Percentiles rank a stretch among this genome's conserved stretches.
These are phyloP conservation scores for Petrolisthes manimaculis DNA, from an alignment of 2,888 invertebrate genomes.

Conservation along the genomic window DNA sequence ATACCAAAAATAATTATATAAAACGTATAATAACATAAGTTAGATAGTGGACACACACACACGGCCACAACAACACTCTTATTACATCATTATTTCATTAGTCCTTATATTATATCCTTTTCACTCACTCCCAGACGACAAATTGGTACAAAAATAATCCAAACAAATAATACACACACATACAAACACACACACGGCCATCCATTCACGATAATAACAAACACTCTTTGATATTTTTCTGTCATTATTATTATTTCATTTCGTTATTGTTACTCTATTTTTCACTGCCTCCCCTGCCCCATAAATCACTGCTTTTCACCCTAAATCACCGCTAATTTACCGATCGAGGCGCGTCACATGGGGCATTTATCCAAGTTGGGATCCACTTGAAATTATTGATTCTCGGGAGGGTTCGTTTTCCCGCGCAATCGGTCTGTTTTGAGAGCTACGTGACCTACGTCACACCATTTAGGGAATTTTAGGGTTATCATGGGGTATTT, in stretches of 20 bases:
- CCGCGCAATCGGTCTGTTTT: constrained; percentile 58
- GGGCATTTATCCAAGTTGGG: constrained; percentile 37
- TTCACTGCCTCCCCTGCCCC: too few species aligned
- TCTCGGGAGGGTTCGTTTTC: constrained; percentile 58
- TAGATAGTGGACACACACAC: too few species aligned
- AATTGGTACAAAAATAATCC: background rate
- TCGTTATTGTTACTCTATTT: background rate
- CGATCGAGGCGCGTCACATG: background rate
- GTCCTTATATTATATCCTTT: background rate
- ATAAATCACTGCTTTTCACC: background rate
- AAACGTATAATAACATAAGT: too few species aligned
- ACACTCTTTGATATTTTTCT: background rate
- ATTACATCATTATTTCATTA: background rate
- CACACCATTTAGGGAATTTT: background rate
- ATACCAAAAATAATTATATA: too few species aligned
- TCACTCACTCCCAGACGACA: background rate
- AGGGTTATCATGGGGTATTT: too few species aligned
- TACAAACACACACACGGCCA: background rate
- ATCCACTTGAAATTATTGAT: constrained; percentile 61
- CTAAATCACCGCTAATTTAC: constrained; percentile 25
- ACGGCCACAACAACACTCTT: too few species aligned
- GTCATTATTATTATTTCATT: background rate
- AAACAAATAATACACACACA: background rate
- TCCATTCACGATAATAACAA: background rate
- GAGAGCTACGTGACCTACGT: constrained; percentile 47